These are phyloP conservation scores for Elegia similella DNA, from an alignment of 2,888 invertebrate species.

Conservation along the genomic window DNA sequence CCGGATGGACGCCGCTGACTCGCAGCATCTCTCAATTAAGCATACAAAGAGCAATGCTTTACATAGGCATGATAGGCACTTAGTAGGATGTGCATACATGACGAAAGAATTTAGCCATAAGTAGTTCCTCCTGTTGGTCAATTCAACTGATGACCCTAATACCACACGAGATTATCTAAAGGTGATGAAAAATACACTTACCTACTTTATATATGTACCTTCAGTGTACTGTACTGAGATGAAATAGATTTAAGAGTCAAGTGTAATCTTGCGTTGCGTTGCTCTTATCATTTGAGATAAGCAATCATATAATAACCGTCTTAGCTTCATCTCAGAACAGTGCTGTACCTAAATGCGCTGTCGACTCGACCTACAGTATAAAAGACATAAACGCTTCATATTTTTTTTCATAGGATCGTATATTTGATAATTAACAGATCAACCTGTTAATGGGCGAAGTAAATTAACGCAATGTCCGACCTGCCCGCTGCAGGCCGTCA, in stretches of 20 bases:
- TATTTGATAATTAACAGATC: constrained; percentile 7
- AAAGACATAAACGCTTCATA: constrained; percentile 1
- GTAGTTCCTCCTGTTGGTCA: background rate
- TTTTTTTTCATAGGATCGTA: constrained; percentile 3
- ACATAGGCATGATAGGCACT: constrained; percentile 14
- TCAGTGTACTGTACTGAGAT: background rate
- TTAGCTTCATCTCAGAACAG: background rate
- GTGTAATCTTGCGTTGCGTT: background rate
- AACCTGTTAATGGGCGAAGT: constrained; percentile 39
- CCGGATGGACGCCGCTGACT: constrained; percentile 36
- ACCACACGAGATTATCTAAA: background rate
- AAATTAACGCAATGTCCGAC: constrained; percentile 29
- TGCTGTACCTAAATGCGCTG: constrained; percentile 1
- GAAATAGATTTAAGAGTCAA: background rate
- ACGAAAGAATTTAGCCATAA: background rate
- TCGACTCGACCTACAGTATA: background rate
- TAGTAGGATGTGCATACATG: background rate
- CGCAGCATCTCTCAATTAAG: constrained; percentile 30
- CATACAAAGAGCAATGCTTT: constrained; percentile 14
- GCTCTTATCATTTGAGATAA: background rate
- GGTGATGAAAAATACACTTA: background rate
- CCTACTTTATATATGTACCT: too few species aligned
- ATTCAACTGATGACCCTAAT: constrained; percentile 2
- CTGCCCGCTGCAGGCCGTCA: constrained; percentile 30
- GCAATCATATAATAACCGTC: background rate